A percentile compares a stretch with the other conserved stretches of the same genome.
These are phyloP conservation scores for Catostylus mosaicus DNA, from an alignment of 30 jellyfish, hydroid and myxozoan genomes.

Conservation along the genomic window DNA sequence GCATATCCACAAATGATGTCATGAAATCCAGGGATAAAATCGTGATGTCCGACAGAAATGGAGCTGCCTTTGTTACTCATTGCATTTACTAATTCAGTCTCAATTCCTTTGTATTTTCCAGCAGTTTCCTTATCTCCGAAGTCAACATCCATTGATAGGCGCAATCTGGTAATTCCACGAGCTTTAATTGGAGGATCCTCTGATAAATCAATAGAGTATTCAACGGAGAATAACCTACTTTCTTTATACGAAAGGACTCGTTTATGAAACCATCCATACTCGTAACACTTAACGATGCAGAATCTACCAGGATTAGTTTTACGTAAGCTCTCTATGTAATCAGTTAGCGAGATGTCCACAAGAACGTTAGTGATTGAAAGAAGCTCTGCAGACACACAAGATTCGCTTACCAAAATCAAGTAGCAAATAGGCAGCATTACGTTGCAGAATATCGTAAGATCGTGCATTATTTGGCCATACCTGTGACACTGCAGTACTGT, in stretches of 20 bases:
- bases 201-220: background rate
- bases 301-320: conserved; percentile 1
- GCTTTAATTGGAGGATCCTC: background rate
- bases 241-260: background rate
- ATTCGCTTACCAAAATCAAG: background rate
- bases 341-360: background rate
- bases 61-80: background rate
- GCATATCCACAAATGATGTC: conserved; percentile 2
- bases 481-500: background rate
- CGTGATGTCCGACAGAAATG: background rate
- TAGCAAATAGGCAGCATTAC: background rate
- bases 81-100: background rate
- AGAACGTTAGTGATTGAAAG: background rate
- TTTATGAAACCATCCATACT: background rate
- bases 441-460: background rate
- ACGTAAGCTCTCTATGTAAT: background rate
- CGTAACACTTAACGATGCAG: background rate
- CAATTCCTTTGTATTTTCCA: background rate
- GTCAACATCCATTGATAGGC: background rate
- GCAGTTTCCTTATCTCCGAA: conserved; percentile 10
- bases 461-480: conserved; percentile 7
- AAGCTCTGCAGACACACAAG: conserved; percentile 3
- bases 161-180: background rate
- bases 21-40: background rate
- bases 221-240: background rate